Evolutionary conservation across 2,113 vertebrate species (phyloP).

Genomic region (Caracal caracal): DNA sequence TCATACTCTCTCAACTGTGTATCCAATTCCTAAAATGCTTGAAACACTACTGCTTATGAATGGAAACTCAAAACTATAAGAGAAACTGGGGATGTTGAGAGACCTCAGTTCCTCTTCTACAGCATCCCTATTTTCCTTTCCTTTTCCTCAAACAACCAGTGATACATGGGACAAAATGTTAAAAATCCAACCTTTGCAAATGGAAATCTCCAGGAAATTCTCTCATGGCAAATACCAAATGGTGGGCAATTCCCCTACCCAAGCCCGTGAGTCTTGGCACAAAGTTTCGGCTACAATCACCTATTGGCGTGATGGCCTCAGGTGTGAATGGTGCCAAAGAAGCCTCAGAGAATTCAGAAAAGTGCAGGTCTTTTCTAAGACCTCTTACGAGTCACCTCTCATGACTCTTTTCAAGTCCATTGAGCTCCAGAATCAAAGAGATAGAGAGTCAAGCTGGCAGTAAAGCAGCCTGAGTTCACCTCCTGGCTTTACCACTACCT

Average conservation of each 20-base stretch:
- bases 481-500: no score
- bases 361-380: background rate
- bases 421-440: background rate
- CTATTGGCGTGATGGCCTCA: background rate
- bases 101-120: background rate
- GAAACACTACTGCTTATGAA: background rate
- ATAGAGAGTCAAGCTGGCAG: fast-evolving
- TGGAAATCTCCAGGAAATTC: background rate
- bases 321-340: background rate
- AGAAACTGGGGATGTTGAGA: background rate
- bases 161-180: background rate
- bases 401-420: background rate
- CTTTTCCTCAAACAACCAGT: background rate
- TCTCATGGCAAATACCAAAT: background rate
- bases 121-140: background rate
- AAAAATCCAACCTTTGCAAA: background rate
- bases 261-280: background rate
- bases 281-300: background rate
- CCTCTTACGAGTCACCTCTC: background rate
- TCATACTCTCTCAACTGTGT: background rate
- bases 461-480: background rate
- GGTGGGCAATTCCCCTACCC: background rate
- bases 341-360: background rate
- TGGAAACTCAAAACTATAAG: background rate
- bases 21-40: background rate